A percentile compares a stretch with the other conserved stretches of the same genome.
Evolutionary conservation across 1,140 invertebrate genomes (phyloP).

Genomic region (Trachymyrmex cornetzi): DNA sequence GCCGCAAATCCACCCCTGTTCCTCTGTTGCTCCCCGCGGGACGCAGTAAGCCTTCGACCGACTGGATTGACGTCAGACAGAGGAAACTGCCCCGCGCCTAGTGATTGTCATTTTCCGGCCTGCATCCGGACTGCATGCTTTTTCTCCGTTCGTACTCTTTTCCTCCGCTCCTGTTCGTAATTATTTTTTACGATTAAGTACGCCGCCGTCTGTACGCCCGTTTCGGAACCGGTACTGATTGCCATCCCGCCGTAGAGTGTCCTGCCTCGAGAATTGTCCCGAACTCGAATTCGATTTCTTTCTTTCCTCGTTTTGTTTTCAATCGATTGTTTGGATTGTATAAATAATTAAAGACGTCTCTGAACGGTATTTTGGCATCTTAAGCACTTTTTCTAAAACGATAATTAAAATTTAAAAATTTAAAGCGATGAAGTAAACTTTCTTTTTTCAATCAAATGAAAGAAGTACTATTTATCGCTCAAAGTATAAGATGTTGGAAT

Average conservation of each 20-base stretch:
- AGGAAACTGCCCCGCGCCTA: constrained; percentile 78
- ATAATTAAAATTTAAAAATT: background rate
- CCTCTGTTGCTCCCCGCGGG: constrained; percentile 3
- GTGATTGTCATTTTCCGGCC: constrained; percentile 86
- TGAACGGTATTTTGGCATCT: background rate
- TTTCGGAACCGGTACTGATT: constrained; percentile 63
- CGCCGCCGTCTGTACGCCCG: constrained; percentile 59
- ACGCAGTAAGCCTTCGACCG: constrained; percentile 52
- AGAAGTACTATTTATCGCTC: too few species aligned
- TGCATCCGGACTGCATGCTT: constrained; percentile 80
- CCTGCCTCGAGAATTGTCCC: constrained; percentile 35
- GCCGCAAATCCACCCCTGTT: constrained; percentile 42
- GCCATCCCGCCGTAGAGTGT: constrained; percentile 33
- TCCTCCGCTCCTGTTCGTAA: constrained; percentile 77
- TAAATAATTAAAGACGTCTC: background rate
- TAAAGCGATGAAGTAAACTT: background rate
- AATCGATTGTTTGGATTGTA: constrained; percentile 12
- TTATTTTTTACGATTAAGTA: constrained; percentile 84
- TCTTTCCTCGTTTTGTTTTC: constrained; percentile 5
- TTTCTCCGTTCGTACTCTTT: constrained; percentile 75
- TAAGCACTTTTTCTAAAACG: background rate
- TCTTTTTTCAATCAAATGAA: background rate
- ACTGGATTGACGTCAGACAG: constrained; percentile 82
- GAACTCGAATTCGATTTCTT: constrained; percentile 19
- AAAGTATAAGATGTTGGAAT: too few species aligned